Evolutionary conservation across 2,888 invertebrate genomes (phyloP), one percentile per base, ranked within the genome.

Genomic region (Panopea generosa): DNA sequence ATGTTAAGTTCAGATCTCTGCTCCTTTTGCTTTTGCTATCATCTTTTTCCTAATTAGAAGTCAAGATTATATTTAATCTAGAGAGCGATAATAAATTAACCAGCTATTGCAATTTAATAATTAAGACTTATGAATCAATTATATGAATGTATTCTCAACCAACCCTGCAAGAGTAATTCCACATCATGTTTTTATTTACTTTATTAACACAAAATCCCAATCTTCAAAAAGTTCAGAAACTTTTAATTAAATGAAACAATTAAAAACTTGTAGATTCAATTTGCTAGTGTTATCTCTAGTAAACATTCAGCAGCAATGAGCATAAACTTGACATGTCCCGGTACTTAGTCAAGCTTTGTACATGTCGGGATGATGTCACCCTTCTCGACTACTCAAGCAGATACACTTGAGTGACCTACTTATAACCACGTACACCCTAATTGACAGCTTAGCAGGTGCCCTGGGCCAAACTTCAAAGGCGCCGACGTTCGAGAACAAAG

Each of bases 331-430:
- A 11, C 27, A 53, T 76, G 76, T 73, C 70, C 70, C 50, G 50
- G 63, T 63, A 68, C 65, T 80, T 76, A 80, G 80, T 80, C 80
- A 80, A 80, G 60, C 70, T 40, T 66, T 53, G 62, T 81, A 81
- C 75, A 81, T 77, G 77, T 22, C 33, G 24, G 59, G 75, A 69
- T 77, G 77, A 77, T 72, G 71, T 77, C 77, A 77, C 71, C 77
- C 66, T 63, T 62, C 60, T 50, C 65, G 65, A 45, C 77, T 57
- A 71, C 74, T 74, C 81, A 77, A 74, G 71, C 81, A 69, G 63
- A 61, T 71, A 76, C 71, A 77, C 80, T 80, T 76, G 50, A 74
- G 62, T 80, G 80, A 80, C 80, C 80, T 72, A 80, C 55, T 33
- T 67, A 24, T 56, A 56, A 38, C 33, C 20, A 56, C 38, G 70